phyloP scores from a whole-genome alignment of 1,140 invertebrate genomes.

The Camponotus floridanus region DNA sequence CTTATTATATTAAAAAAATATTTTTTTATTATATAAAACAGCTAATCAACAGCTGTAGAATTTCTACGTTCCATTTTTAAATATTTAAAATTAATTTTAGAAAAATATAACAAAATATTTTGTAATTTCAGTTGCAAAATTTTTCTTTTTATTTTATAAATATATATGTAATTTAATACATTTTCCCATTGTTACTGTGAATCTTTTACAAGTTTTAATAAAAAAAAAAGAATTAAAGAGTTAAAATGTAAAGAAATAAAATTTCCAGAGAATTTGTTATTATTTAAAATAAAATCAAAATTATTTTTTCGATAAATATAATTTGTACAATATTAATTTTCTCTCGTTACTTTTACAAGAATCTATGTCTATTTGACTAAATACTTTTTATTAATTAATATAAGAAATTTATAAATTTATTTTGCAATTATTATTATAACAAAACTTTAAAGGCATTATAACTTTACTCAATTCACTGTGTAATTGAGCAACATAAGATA shows the following conservation, averaged over 20 bases:
- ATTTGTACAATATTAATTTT: slow-evolving; percentile 25
- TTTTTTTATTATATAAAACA: slow-evolving; percentile 18
- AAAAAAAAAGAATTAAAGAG: background rate
- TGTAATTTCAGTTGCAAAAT: too few relatives aligned
- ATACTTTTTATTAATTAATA: slow-evolving; percentile 19
- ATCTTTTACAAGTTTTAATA: background rate
- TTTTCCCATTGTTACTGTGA: background rate
- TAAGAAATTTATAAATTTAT: background rate
- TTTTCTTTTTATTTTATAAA: too few relatives aligned
- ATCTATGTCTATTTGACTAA: slow-evolving; percentile 40
- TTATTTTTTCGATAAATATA: slow-evolving; percentile 34
- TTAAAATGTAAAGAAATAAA: background rate
- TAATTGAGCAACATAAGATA: background rate
- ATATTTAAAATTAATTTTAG: background rate
- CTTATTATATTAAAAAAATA: slow-evolving; percentile 29
- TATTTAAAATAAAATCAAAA: slow-evolving; percentile 14
- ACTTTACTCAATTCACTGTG: background rate
- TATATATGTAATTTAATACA: background rate
- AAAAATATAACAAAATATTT: background rate
- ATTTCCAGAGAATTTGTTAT: background rate
- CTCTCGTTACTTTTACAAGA: background rate
- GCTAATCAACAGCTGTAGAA: background rate
- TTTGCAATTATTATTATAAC: background rate
- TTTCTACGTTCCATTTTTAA: background rate
- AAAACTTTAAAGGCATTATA: background rate